Conservation (phyloP, 2,113 vertebrate species). For the Climacteris rufus region DNA sequence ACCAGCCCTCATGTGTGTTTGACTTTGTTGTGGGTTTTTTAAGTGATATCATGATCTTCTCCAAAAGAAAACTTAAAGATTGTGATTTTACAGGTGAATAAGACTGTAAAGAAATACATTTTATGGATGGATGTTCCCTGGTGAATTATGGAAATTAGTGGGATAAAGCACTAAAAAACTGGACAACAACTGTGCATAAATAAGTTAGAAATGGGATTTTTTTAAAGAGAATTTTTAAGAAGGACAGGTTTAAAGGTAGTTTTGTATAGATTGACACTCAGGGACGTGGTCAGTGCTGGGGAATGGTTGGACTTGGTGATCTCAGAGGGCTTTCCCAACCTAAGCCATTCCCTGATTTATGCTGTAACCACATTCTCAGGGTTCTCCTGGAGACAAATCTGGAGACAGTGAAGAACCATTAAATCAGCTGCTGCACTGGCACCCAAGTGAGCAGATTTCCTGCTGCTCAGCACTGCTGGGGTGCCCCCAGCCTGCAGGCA, state of each 20-base stretch:
- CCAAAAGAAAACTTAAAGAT: background rate
- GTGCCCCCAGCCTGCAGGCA: fast-evolving
- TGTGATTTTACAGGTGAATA: background rate
- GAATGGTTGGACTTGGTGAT: background rate
- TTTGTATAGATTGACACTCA: fast-evolving
- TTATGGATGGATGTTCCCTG: background rate
- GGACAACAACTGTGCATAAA: background rate
- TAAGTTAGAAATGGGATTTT: fast-evolving
- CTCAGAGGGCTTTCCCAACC: background rate
- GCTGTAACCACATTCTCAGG: fast-evolving
- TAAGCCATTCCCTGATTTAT: background rate
- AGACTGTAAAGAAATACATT: background rate
- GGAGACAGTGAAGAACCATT: fast-evolving
- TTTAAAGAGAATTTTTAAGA: background rate
- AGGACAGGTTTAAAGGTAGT: background rate
- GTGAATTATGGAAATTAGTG: background rate
- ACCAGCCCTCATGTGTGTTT: background rate
- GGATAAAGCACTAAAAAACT: background rate
- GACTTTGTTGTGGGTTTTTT: background rate
- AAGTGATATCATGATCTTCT: background rate
- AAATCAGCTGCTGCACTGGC: fast-evolving
- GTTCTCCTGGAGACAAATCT: background rate
- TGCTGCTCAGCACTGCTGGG: background rate
- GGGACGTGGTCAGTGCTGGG: background rate
- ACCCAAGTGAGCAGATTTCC: fast-evolving